These are phyloP conservation scores for Endomychus coccineus DNA, from an alignment of 2,888 invertebrate genomes.

Conservation along the genomic window DNA sequence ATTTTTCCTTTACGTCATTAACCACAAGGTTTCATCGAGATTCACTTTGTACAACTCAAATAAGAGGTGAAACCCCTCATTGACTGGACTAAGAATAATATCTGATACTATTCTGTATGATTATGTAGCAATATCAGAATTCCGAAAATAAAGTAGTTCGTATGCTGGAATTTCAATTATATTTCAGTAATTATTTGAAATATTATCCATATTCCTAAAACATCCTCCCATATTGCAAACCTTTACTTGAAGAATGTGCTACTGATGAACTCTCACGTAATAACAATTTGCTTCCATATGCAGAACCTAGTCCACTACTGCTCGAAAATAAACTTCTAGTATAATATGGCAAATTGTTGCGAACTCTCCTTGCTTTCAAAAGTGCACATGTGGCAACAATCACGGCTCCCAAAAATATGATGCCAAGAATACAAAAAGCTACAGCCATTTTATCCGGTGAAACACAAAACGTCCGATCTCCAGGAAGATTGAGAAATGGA, in stretches of 20 bases:
- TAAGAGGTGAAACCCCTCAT: too few species aligned
- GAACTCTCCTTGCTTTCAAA: constrained; percentile 53
- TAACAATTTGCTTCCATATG: constrained; percentile 53
- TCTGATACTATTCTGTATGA: too few species aligned
- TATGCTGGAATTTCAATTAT: too few species aligned
- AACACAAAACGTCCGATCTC: constrained; percentile 61
- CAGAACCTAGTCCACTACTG: constrained; percentile 52
- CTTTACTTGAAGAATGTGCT: constrained; percentile 36
- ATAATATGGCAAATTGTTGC: constrained; percentile 48
- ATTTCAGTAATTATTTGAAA: too few species aligned
- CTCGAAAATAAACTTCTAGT: constrained; percentile 57
- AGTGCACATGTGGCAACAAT: constrained; percentile 62
- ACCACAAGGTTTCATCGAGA: too few species aligned
- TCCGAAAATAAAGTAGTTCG: too few species aligned
- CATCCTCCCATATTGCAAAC: constrained; percentile 36
- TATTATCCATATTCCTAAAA: constrained; percentile 17
- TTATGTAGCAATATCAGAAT: too few species aligned
- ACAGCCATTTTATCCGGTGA: constrained; percentile 71
- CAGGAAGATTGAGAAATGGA: constrained; percentile 42
- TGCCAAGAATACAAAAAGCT: constrained; percentile 63
- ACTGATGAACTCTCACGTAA: constrained; percentile 55
- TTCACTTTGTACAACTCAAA: too few species aligned
- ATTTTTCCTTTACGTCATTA: too few species aligned
- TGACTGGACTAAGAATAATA: too few species aligned
- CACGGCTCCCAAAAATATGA: constrained; percentile 65